phyloP scores from a whole-genome alignment of 2,113 vertebrate species.

The Abramis brama region DNA sequence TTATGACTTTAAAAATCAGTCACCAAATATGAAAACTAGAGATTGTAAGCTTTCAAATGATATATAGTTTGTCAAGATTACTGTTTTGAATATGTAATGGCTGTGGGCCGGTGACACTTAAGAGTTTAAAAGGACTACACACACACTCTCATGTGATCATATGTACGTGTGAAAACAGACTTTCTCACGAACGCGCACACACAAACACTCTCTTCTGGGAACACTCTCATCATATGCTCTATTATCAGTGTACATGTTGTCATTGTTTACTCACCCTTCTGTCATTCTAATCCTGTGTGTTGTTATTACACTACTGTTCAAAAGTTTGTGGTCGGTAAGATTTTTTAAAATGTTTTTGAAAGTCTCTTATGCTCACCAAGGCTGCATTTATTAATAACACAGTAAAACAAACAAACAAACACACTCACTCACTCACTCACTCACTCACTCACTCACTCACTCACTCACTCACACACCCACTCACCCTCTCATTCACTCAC shows the following conservation, averaged over 20 bases:
- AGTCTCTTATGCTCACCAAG: neutral
- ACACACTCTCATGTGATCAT: constrained; percentile 15
- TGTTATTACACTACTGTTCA: too few species aligned
- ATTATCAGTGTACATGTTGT: neutral
- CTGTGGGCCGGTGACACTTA: too few species aligned
- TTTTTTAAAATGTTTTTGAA: neutral
- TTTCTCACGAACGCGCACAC: neutral
- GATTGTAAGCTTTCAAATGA: too few species aligned
- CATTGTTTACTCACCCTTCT: neutral
- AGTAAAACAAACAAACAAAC: neutral
- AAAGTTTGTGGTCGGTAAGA: neutral
- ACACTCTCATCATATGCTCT: neutral
- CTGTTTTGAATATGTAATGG: too few species aligned
- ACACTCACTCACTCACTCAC: too few species aligned
- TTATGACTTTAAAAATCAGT: too few species aligned
- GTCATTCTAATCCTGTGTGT: neutral
- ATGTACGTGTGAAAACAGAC: neutral
- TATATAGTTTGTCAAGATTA: too few species aligned
- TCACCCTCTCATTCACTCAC: too few species aligned
- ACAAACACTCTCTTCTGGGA: neutral
- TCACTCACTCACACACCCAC: too few species aligned
- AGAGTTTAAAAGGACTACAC: neutral
- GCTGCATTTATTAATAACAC: neutral
- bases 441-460: too few species aligned
- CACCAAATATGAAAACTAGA: too few species aligned